A percentile compares a stretch with the other conserved stretches of the same genome.
Evolutionary conservation across 2,113 vertebrate species (phyloP).

Genomic region (Edolisoma coerulescens): DNA sequence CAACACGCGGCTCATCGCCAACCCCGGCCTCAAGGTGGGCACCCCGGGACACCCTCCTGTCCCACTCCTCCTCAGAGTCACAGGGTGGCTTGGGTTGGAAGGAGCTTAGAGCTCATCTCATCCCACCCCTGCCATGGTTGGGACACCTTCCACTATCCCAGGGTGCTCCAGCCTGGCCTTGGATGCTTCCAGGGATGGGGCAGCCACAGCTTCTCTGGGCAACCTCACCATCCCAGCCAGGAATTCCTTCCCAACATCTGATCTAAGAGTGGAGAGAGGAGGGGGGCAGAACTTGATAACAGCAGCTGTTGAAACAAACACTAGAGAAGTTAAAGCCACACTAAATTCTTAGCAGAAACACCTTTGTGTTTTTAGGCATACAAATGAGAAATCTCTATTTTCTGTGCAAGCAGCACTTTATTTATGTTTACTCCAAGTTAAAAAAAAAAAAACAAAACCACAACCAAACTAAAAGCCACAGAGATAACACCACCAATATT

Average conservation of each 20-base stretch:
- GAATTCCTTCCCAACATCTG: background rate
- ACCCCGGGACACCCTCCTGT: no score
- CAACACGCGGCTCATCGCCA: constrained; percentile 97
- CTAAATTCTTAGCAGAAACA: background rate
- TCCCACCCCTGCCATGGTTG: background rate
- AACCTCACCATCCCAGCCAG: background rate
- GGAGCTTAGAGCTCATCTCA: fast-evolving
- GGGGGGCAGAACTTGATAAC: no score
- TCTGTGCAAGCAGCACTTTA: background rate
- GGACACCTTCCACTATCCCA: background rate
- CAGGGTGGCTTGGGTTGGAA: background rate
- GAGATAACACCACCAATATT: background rate
- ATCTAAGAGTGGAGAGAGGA: background rate
- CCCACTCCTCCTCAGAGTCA: fast-evolving
- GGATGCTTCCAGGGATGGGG: background rate
- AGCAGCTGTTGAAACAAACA: background rate
- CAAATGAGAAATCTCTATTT: background rate
- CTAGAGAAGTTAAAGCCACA: background rate
- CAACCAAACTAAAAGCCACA: background rate
- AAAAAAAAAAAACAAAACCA: no score
- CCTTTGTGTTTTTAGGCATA: background rate
- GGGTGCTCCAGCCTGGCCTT: background rate
- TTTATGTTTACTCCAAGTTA: background rate
- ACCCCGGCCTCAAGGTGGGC: constrained; percentile 91
- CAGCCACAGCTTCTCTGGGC: background rate